A percentile compares a stretch with the other conserved stretches of the same genome.
Conservation (phyloP, 2,797 vertebrate species). For the Huso huso region DNA sequence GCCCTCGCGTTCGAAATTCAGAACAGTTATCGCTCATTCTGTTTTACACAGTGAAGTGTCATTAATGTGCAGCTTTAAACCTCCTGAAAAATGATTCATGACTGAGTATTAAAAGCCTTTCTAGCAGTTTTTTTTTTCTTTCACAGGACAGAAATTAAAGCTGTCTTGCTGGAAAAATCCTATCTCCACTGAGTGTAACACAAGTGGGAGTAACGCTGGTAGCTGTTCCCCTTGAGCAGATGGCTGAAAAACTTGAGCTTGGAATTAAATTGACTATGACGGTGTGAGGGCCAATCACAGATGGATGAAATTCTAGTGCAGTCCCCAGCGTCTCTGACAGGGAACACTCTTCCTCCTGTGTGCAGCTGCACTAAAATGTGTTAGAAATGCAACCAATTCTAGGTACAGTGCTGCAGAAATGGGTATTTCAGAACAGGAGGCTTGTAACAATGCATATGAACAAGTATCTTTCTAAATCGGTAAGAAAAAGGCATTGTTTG, state of each 20-base stretch:
- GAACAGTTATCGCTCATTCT: no score
- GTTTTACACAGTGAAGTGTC: no score
- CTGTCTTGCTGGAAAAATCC: conserved; percentile 53
- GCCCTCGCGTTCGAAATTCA: no score
- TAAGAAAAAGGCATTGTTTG: no score
- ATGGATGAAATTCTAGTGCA: conserved; percentile 67
- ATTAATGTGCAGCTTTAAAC: no score
- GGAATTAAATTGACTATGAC: conserved; percentile 71
- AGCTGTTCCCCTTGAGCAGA: conserved; percentile 72
- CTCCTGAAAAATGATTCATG: background rate
- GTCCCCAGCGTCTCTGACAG: conserved; percentile 56
- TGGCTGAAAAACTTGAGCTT: conserved; percentile 72
- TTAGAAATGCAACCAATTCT: background rate
- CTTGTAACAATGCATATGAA: no score
- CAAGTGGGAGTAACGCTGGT: conserved; percentile 65
- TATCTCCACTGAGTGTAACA: conserved; percentile 56
- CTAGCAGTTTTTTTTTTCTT: background rate
- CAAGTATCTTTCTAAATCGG: no score
- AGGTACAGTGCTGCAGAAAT: background rate
- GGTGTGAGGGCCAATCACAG: conserved; percentile 68
- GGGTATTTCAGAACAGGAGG: background rate
- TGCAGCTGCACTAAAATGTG: conserved; percentile 4
- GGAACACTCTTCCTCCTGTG: conserved; percentile 28
- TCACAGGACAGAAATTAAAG: conserved; percentile 34
- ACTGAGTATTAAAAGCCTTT: background rate